Evolutionary conservation across 2,888 invertebrate genomes (phyloP).

Genomic region (Trissolcus japonicus): DNA sequence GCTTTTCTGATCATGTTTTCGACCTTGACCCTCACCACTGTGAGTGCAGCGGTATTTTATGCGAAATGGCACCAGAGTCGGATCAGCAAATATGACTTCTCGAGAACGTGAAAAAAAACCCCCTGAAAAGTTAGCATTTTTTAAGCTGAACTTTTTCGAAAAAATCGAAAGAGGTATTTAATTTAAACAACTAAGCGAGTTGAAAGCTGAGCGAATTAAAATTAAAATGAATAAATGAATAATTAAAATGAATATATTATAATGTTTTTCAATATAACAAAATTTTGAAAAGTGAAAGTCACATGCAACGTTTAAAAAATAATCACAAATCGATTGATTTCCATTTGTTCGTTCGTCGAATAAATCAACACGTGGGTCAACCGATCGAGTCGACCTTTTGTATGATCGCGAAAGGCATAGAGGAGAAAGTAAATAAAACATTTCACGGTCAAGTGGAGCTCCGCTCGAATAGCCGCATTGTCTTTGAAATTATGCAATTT

Average conservation of each 20-base stretch:
- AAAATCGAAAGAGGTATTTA: background rate
- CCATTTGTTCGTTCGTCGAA: constrained; percentile 50
- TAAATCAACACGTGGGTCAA: constrained; percentile 55
- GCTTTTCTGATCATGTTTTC: constrained; percentile 80
- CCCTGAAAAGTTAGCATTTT: background rate
- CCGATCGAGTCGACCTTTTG: constrained; percentile 48
- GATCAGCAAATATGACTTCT: constrained; percentile 49
- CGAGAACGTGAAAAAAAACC: constrained; percentile 43
- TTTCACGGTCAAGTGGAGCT: constrained; percentile 52
- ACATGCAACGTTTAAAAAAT: constrained; percentile 21
- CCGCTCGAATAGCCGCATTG: constrained; percentile 15
- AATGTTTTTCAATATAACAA: background rate
- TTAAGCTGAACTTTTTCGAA: too few species aligned
- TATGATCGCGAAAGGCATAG: constrained; percentile 43
- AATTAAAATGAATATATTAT: background rate
- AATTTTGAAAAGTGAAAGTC: too few species aligned
- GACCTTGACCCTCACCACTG: constrained; percentile 79
- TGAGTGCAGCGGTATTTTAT: constrained; percentile 78
- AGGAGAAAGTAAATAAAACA: constrained; percentile 56
- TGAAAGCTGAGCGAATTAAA: background rate
- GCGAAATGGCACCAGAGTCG: constrained; percentile 73
- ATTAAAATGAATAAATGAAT: background rate
- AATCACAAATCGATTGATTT: constrained; percentile 51
- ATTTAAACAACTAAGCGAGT: background rate
- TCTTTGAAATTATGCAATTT: constrained; percentile 46